Evolutionary conservation across 1,140 invertebrate species (phyloP), one percentile per base, ranked within the genome.

Genomic region (Saccostrea cuccullata): DNA sequence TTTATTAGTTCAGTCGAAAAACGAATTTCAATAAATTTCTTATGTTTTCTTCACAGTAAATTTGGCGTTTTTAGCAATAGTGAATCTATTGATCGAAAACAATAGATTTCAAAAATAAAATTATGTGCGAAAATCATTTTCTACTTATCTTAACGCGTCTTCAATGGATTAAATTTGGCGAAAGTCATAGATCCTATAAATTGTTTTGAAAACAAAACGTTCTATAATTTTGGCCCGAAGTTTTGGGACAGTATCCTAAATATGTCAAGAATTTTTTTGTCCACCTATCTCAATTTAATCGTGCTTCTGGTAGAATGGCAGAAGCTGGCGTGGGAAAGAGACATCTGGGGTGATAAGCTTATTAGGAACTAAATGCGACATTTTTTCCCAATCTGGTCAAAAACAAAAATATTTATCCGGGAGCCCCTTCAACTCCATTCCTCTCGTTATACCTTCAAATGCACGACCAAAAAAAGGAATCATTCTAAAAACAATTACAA

Each of bases 301-400:
- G 70, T 26, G 13, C 70, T 13, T 15, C 26, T 77, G 9, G 23
- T 30, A 77, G 30, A 30, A 77, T 23, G 30, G 11, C 70, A 77
- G 13, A 13, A 30, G 26, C 23, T 77, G 30, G 23, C 70, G 70
- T 77, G 70, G 30, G 70, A 77, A 77, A 17, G 30, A 26, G 13
- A 13, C 70, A 77, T 77, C 2, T 30, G 70, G 70, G 36, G 70
- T 77, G 70, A 77, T 77, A 77, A 77, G 70, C 70, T 77, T 36
- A 77, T 77, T 77, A 77, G 11, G 15, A 17, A 30, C 70, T 36
- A 77, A 77, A 77, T 77, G 26, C 70, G 70, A 11, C 23, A 26
- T 30, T 30, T 30, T 30, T 30, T 77, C 30, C 30, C 30, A 36
- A 15, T 77, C 26, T 26, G 12, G 30, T 30, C 70, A 30, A 77